Evolutionary conservation across 2,113 vertebrate genomes (phyloP).

Genomic region (Noturus placidus): DNA sequence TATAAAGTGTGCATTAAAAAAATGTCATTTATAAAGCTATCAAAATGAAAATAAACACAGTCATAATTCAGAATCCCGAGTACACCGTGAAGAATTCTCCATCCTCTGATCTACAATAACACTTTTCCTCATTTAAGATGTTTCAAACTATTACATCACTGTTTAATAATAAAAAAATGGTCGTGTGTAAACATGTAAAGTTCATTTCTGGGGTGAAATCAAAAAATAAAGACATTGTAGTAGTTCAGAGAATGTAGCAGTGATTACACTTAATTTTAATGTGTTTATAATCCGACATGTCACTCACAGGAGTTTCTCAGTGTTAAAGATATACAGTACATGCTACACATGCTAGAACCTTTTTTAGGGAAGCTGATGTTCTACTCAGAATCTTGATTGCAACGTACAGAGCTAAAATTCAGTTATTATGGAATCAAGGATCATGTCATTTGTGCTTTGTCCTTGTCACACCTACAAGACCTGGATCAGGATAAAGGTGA

Average conservation of each 20-base stretch:
- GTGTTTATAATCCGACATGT: not conserved
- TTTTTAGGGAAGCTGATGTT: not conserved
- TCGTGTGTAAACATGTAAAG: not conserved
- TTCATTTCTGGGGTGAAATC: too few species aligned
- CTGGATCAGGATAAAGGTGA: not conserved
- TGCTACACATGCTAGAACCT: not conserved
- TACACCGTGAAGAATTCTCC: too few species aligned
- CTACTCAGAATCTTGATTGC: not conserved
- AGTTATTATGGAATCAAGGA: not conserved
- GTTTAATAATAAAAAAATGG: too few species aligned
- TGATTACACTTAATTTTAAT: not conserved
- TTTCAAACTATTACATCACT: not conserved
- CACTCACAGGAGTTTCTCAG: not conserved
- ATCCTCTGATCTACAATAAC: too few species aligned
- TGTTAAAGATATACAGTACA: not conserved
- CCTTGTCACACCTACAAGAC: not conserved
- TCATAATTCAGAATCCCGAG: too few species aligned
- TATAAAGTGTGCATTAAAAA: too few species aligned
- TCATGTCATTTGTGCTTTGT: not conserved
- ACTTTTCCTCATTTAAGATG: too few species aligned
- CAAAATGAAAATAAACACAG: too few species aligned
- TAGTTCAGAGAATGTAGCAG: not conserved
- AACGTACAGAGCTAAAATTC: not conserved
- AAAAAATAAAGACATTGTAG: not conserved
- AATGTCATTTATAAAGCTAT: too few species aligned